Evolutionary conservation across 37 sponge, comb jelly and placozoan species (phyloP).

Genomic region (Eunapius fragilis): DNA sequence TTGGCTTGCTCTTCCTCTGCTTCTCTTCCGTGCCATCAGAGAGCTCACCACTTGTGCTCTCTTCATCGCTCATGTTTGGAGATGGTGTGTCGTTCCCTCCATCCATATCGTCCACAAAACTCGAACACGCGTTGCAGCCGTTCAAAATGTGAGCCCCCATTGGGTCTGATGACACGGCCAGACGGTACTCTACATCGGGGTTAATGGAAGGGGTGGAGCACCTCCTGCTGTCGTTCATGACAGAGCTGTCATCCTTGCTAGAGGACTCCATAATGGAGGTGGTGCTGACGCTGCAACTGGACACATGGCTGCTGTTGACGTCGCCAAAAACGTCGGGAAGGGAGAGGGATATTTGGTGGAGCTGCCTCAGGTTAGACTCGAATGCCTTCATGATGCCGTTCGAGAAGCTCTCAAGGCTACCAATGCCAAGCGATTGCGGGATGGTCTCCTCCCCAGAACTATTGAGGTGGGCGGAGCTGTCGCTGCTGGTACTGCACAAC

Average conservation of each 20-base stretch:
- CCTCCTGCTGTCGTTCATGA: neutral
- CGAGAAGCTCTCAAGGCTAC: conserved; percentile 48
- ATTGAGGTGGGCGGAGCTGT: neutral
- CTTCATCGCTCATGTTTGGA: too few relatives aligned
- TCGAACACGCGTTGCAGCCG: too few relatives aligned
- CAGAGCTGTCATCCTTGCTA: neutral
- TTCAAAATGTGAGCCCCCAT: too few relatives aligned
- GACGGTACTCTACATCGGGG: too few relatives aligned
- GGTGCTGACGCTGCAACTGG: conserved; percentile 42
- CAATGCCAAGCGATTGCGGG: neutral
- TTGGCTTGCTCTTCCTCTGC: too few relatives aligned
- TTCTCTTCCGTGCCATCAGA: too few relatives aligned
- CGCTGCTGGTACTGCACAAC: too few relatives aligned
- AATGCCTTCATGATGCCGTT: conserved; percentile 38
- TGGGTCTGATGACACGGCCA: too few relatives aligned
- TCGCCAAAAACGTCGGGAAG: conserved; percentile 44
- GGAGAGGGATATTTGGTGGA: conserved; percentile 20
- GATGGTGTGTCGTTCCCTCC: too few relatives aligned
- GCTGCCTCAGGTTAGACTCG: conserved; percentile 33
- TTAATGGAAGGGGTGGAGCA: neutral
- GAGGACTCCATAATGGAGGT: conserved; percentile 11
- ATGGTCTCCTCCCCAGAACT: neutral
- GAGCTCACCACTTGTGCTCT: too few relatives aligned
- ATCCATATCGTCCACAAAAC: too few relatives aligned
- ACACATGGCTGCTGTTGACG: conserved; percentile 6